phyloP scores from a whole-genome alignment of 2,888 invertebrate species.

The Polietes domitor region DNA sequence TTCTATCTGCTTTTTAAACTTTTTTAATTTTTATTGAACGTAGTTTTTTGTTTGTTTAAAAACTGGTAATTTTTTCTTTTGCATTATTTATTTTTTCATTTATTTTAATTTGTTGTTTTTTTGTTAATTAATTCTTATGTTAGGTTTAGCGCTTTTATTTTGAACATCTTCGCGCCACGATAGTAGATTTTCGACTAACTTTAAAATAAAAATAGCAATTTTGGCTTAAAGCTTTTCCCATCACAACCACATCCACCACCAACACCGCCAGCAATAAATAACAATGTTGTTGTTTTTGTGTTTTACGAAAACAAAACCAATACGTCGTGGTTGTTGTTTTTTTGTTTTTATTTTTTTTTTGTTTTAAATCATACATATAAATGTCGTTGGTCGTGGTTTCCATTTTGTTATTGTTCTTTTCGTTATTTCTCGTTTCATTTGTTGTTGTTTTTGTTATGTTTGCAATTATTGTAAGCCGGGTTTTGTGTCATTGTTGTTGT shows the following conservation, averaged over 20 bases:
- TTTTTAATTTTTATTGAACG: slow-evolving; percentile 15
- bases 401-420: slow-evolving; percentile 30
- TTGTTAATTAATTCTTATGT: neutral
- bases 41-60: slow-evolving; percentile 1
- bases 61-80: neutral
- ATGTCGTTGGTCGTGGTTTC: slow-evolving; percentile 37
- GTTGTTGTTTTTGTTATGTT: slow-evolving; percentile 23
- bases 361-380: slow-evolving; percentile 69
- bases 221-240: slow-evolving; percentile 62
- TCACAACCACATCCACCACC: no score
- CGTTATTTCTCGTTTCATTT: neutral
- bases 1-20: neutral
- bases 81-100: slow-evolving; percentile 32
- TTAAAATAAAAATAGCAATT: slow-evolving; percentile 44
- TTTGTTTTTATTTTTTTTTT: slow-evolving; percentile 47
- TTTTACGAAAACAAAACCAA: slow-evolving; percentile 58
- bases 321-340: slow-evolving; percentile 50
- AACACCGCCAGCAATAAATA: no score
- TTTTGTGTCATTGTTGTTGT: slow-evolving; percentile 37
- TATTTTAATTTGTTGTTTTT: neutral
- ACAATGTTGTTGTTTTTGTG: slow-evolving; percentile 49
- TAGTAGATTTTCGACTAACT: slow-evolving; percentile 67
- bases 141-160: slow-evolving; percentile 16
- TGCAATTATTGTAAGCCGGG: slow-evolving; percentile 61
- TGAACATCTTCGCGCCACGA: slow-evolving; percentile 68